Evolutionary conservation across 2,797 vertebrate species (phyloP).

Genomic region (Antrozous pallidus): DNA sequence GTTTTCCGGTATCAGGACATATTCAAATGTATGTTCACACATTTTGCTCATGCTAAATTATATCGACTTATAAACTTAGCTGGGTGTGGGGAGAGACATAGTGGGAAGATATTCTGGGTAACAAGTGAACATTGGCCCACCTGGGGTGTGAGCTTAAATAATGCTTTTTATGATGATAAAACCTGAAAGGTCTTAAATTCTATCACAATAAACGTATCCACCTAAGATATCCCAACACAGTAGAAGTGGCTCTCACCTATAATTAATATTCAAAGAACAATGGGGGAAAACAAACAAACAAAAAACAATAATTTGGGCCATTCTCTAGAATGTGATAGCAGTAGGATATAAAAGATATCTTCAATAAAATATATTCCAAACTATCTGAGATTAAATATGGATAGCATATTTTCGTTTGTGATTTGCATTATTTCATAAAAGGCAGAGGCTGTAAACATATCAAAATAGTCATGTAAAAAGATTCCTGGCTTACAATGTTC

Average conservation of each 20-base stretch:
- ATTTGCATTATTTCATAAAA: neutral
- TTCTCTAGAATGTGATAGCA: neutral
- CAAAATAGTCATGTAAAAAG: neutral
- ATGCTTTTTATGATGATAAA: constrained; percentile 16
- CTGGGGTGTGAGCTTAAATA: constrained; percentile 2
- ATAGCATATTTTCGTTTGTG: neutral
- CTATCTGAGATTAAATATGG: neutral
- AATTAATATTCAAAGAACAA: neutral
- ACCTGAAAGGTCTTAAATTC: neutral
- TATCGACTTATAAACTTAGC: neutral
- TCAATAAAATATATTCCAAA: neutral
- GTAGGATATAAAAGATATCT: neutral
- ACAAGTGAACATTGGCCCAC: neutral
- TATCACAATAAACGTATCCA: constrained; percentile 9
- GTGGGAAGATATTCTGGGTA: neutral
- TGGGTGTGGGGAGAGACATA: neutral
- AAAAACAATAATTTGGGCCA: neutral
- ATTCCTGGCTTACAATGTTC: neutral
- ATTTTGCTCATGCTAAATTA: neutral
- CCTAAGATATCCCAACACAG: neutral
- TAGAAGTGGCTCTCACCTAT: neutral
- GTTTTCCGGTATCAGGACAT: neutral
- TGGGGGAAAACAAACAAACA: neutral
- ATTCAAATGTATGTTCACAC: neutral
- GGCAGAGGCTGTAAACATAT: neutral